Evolutionary conservation across 2,797 vertebrate genomes (phyloP), one percentile per base, ranked within the genome.

Genomic region (Rhinella marina): DNA sequence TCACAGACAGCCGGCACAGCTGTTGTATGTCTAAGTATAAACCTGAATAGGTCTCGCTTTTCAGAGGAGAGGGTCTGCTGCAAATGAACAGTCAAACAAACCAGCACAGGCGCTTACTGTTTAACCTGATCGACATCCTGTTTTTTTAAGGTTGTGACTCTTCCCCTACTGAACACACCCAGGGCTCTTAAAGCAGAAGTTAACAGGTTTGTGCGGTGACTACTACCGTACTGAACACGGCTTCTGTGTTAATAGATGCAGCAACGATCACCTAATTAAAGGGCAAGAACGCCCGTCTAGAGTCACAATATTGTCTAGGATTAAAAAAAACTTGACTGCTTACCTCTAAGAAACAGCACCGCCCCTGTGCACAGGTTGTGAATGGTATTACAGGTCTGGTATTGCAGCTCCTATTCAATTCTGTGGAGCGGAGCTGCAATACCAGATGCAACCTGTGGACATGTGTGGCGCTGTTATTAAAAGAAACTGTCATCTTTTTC

Each of bases 1-100:
- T 62, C 64, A 56, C 59, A n/a, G 48, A 41, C 78, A 32, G 66
- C 21, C 61, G 59, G n/a, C 12, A 78, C 88, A 89, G 84, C 88
- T 89, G 88, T 72, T 68, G 48, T 70, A 41, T 21, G 57, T 73
- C 72, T 82, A 89, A 86, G 54, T 82, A 89, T 89, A 89, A 75
- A 48, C 48, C 8, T 48, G n/a, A 61, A 72, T 25, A n/a, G 32
- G n/a, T 70, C 27, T 59, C 57, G 2, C 59, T 14, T 54, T 75
- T 72, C 75, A 10, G 12, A 87, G 64, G 57, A 79, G 50, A 11
- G 52, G 72, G 70, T 9, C n/a, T 57, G 27, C 25, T 27, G 16
- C 52, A 16, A 12, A 57, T 2, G 21, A 68, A 79, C 13, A 54
- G 27, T 29, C 16, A 56, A 68, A 82, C 61, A 21, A 8, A 41